Evolutionary conservation across 2,797 vertebrate genomes (phyloP).

Genomic region (Nyctalus aviator): DNA sequence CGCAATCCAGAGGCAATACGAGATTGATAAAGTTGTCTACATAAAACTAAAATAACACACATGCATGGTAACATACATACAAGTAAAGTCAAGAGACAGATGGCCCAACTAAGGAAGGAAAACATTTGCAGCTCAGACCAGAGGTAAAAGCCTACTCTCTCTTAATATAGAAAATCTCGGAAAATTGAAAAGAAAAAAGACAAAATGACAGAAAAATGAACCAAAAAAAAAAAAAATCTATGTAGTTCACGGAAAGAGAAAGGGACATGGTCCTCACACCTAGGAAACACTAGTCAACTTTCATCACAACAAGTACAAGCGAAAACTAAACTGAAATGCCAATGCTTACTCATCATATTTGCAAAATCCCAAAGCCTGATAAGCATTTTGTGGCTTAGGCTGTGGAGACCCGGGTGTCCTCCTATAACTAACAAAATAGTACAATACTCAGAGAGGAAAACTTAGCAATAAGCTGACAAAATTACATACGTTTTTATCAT

Average conservation of each 20-base stretch:
- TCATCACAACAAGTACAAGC: neutral
- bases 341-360: neutral
- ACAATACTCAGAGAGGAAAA: neutral
- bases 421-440: neutral
- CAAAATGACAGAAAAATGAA: constrained; percentile 21
- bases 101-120: constrained; percentile 35
- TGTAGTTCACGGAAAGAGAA: neutral
- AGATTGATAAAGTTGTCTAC: neutral
- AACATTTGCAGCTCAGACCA: constrained; percentile 9
- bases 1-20: neutral
- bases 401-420: neutral
- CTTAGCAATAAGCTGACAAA: neutral
- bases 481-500: neutral
- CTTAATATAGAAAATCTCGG: neutral
- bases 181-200: neutral
- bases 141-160: constrained; percentile 29
- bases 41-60: constrained; percentile 51
- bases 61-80: neutral
- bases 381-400: constrained; percentile 6
- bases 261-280: neutral
- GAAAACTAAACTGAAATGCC: constrained; percentile 26
- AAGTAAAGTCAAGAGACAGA: constrained; percentile 42
- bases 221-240: neutral
- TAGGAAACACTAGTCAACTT: neutral
- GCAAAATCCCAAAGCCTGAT: neutral